A percentile compares a stretch with the other conserved stretches of the same genome.
phyloP scores from a whole-genome alignment of 2,797 vertebrate species.

The Kryptopterus vitreolus region DNA sequence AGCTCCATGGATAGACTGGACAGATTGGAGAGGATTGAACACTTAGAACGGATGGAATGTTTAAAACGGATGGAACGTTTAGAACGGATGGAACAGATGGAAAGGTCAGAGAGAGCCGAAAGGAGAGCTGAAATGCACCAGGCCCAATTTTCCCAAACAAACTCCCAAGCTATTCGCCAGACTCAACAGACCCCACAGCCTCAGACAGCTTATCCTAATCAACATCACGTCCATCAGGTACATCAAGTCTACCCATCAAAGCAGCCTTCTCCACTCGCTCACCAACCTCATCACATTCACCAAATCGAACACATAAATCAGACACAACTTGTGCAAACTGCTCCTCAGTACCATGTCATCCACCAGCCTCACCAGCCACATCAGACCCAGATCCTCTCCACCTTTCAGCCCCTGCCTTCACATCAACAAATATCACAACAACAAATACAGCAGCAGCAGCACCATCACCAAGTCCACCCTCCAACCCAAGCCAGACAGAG shows the following conservation, averaged over 20 bases:
- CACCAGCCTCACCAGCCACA: constrained; percentile 75
- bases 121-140: constrained; percentile 46
- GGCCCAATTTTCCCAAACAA: constrained; percentile 60
- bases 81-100: constrained; percentile 48
- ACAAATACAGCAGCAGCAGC: constrained; percentile 38
- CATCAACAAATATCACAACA: constrained; percentile 36
- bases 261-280: constrained; percentile 59
- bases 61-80: constrained; percentile 43
- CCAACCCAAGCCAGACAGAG: constrained; percentile 66
- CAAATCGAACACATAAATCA: constrained; percentile 77
- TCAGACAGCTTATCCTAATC: constrained; percentile 32
- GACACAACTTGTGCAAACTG: constrained; percentile 64
- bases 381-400: constrained; percentile 68
- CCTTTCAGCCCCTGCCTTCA: constrained; percentile 66
- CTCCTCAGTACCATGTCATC: constrained; percentile 70
- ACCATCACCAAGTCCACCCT: constrained; percentile 61
- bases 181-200: constrained; percentile 57
- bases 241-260: constrained; percentile 60
- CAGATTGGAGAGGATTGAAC: constrained; percentile 49
- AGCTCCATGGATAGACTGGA: constrained; percentile 56
- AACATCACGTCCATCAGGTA: constrained; percentile 43
- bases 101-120: constrained; percentile 49
- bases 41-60: constrained; percentile 32
- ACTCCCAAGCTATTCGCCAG: constrained; percentile 62
- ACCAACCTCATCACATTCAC: constrained; percentile 73